A percentile compares a stretch with the other conserved stretches of the same genome.
phyloP scores from a whole-genome alignment of 2,113 vertebrate genomes.

The Phylloscopus trochiloides region DNA sequence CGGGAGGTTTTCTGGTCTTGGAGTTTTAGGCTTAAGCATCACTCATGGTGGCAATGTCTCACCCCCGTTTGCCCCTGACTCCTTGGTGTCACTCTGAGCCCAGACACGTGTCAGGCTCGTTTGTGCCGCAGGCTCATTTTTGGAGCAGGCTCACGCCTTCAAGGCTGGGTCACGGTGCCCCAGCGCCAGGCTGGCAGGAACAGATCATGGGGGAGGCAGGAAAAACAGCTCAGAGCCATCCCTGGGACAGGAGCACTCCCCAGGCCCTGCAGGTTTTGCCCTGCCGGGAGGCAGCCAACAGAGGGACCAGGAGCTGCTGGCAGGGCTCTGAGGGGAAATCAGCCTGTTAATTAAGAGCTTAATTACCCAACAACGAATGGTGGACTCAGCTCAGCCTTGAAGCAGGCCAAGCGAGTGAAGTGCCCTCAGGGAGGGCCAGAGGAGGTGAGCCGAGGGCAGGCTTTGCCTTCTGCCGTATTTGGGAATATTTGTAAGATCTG shows the following conservation, averaged over 20 bases:
- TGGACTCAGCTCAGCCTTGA: slow-evolving; percentile 40
- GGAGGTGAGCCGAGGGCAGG: background rate
- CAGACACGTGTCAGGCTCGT: background rate
- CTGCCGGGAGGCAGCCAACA: rapidly evolving
- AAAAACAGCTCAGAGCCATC: background rate
- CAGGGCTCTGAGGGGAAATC: background rate
- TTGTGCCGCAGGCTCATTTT: background rate
- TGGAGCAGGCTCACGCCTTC: background rate
- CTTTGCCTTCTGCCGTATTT: background rate
- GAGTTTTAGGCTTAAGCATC: background rate
- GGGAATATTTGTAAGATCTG: background rate
- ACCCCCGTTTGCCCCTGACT: background rate
- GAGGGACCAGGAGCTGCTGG: background rate
- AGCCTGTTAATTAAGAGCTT: slow-evolving; percentile 17
- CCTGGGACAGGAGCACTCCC: rapidly evolving
- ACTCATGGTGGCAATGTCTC: background rate
- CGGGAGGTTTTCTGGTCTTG: background rate
- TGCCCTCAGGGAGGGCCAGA: background rate
- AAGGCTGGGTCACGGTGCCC: background rate
- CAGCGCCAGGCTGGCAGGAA: background rate
- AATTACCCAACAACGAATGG: slow-evolving; percentile 4
- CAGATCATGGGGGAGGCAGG: background rate
- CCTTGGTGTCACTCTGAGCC: background rate
- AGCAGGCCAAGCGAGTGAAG: background rate
- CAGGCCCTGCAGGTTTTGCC: background rate